phyloP scores from a whole-genome alignment of 2,797 vertebrate genomes.

The Champsocephalus gunnari region DNA sequence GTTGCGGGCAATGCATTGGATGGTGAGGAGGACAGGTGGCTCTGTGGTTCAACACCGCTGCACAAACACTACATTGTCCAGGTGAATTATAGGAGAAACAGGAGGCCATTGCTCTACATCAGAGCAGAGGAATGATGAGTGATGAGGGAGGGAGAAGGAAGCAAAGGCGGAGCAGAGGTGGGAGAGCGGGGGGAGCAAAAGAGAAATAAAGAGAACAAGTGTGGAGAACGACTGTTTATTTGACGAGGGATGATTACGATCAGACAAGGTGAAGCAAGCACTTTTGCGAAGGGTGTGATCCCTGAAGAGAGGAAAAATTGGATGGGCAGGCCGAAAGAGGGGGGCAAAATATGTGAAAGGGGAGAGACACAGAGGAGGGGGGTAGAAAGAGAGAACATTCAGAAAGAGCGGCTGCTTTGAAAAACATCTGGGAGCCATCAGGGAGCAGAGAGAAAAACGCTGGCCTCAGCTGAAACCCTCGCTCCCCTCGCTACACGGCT shows the following conservation, averaged over 20 bases:
- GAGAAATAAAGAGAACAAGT: conserved; percentile 67
- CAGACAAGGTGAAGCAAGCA: conserved; percentile 70
- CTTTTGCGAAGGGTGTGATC: conserved; percentile 61
- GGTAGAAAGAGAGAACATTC: conserved; percentile 42
- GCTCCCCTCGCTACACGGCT: conserved; percentile 53
- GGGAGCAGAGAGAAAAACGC: conserved; percentile 70
- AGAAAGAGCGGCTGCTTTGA: conserved; percentile 60
- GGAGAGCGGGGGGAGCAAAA: conserved; percentile 27
- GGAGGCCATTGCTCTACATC: conserved; percentile 11
- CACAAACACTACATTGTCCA: conserved; percentile 28
- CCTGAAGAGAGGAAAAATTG: conserved; percentile 56
- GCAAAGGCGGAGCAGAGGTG: conserved; percentile 13
- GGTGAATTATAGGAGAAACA: conserved; percentile 17
- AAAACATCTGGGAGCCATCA: conserved; percentile 85
- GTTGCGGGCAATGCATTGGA: conserved; percentile 27
- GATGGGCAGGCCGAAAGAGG: conserved; percentile 39
- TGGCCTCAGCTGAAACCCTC: conserved; percentile 78
- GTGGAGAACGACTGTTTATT: conserved; percentile 69
- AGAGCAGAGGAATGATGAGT: conserved; percentile 28
- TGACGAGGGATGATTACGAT: conserved; percentile 65
- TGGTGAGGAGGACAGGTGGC: background rate
- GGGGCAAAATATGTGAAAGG: conserved; percentile 42
- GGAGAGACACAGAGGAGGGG: conserved; percentile 31
- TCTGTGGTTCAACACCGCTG: conserved; percentile 36
- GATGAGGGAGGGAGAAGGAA: conserved; percentile 30